phyloP scores from a whole-genome alignment of 64 coral and sea anemone genomes.

The Stylophora pistillata region DNA sequence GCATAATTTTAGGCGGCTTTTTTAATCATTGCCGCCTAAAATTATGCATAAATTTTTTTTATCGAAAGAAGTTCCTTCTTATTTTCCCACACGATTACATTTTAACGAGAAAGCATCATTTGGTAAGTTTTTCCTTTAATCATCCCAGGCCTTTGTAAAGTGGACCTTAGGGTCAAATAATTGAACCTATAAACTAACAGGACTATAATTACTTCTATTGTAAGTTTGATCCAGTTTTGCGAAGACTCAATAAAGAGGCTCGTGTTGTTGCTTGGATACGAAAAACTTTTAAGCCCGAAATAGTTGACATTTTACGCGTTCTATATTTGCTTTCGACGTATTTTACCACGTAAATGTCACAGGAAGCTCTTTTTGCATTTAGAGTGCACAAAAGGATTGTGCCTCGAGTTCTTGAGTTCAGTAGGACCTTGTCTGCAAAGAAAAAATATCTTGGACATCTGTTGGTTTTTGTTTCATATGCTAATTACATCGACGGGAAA shows the following conservation, averaged over 20 bases:
- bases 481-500: background rate
- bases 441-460: background rate
- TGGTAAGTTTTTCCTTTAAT: too few species aligned
- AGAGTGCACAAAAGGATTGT: background rate
- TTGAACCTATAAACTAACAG: background rate
- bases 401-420: background rate
- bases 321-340: background rate
- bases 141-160: background rate
- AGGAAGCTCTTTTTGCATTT: background rate
- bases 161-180: background rate
- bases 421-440: background rate
- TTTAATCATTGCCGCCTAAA: too few species aligned
- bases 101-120: background rate
- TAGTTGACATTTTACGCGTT: background rate
- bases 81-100: too few species aligned
- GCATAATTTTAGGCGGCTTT: too few species aligned
- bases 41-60: too few species aligned
- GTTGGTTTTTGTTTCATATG: constrained; percentile 22
- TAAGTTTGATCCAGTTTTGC: background rate
- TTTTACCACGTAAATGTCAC: background rate
- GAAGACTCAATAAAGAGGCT: background rate
- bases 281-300: background rate
- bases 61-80: too few species aligned
- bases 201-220: background rate
- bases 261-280: constrained; percentile 4